phyloP scores from a whole-genome alignment of 2,888 invertebrate genomes.

The Horisme vitalbata region DNA sequence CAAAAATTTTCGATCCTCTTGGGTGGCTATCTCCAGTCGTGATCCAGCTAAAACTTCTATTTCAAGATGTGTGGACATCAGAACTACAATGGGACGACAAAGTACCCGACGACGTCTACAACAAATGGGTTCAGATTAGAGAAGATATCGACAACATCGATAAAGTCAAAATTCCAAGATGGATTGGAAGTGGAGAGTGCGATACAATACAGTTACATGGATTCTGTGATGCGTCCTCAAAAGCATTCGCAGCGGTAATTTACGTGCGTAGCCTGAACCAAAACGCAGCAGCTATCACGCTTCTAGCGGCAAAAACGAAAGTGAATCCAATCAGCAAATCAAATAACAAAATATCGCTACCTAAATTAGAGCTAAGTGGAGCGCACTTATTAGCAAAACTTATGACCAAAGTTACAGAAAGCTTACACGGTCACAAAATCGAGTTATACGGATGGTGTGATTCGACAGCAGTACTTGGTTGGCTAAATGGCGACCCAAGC shows the following conservation, averaged over 20 bases:
- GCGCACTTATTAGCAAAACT: constrained; percentile 1
- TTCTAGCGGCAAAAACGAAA: background rate
- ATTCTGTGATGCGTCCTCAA: background rate
- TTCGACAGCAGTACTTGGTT: constrained; percentile 2
- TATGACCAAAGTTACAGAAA: constrained; percentile 1
- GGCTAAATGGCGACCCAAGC: constrained; percentile 1
- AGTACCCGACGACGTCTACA: background rate
- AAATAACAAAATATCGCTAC: background rate
- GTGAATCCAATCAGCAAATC: background rate
- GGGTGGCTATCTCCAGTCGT: no score
- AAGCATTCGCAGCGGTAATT: background rate
- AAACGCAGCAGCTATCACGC: background rate
- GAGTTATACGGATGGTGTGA: constrained; percentile 1
- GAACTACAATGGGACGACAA: background rate
- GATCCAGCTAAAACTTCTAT: no score
- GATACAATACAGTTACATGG: background rate
- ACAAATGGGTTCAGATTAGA: background rate
- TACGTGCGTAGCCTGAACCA: background rate
- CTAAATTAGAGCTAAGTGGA: background rate
- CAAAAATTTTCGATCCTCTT: no score
- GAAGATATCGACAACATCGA: background rate
- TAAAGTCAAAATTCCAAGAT: background rate
- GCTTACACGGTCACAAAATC: background rate
- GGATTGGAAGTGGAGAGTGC: background rate
- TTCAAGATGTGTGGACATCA: background rate